Evolutionary conservation across 2,113 vertebrate genomes (phyloP), one percentile per base, ranked within the genome.

Genomic region (Hydrochoerus hydrochaeris): DNA sequence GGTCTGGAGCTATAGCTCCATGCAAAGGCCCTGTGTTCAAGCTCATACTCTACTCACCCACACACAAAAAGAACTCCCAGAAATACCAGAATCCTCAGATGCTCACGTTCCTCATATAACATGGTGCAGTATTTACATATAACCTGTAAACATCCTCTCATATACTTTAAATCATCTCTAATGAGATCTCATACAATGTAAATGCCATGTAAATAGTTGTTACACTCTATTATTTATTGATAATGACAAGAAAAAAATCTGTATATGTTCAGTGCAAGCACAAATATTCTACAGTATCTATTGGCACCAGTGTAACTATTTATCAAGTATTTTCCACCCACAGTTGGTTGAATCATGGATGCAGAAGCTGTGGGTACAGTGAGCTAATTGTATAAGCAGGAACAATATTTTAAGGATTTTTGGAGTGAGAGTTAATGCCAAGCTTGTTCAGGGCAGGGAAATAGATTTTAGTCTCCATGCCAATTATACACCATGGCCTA

Each of bases 371-470:
- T 67, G 28, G 26, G 20, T 24, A 13, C 6, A 7, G 26, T 44
- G 10, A 35, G 35, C 13, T 7, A 22, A 17, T 22, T 54, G 5
- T 46, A 30, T 13, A n/a, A 44, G 30, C 7, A 41, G 32, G 4
- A 2, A 3, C 3, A 7, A 5, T 1, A 58, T 28, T 8, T 22
- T 5, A 35, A 52, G 67, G 12, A 9, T 30, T 46, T 78, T 85
- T 8, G 28, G 5, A 54, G 14, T 2, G 0, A 9, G 22, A 46
- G 7, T 28, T 35, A 60, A 26, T 30, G 0, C 7, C 13, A 13
- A 20, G 30, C 80, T 92, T 44, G 35, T 44, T 86, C 49, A 4
- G 20, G 44, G 32, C 24, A 19, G 9, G 30, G 20, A 19, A 85
- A 52, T 14, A 26, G 78, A 46, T 84, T 58, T 41, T 17, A 38